phyloP scores from a whole-genome alignment of 2,113 vertebrate genomes.

The Brachyistius frenatus region DNA sequence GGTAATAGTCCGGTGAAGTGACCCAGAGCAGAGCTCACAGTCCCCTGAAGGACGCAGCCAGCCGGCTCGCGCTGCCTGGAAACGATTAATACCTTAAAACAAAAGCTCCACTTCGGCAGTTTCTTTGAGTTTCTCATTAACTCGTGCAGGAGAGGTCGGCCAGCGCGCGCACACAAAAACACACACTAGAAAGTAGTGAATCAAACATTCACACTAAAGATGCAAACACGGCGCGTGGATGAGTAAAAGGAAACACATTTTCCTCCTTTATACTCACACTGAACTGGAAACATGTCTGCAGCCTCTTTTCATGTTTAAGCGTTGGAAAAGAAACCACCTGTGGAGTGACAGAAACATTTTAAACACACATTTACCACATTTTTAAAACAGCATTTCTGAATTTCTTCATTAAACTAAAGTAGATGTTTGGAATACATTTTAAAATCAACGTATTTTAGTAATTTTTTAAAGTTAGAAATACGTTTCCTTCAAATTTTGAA shows the following conservation, averaged over 20 bases:
- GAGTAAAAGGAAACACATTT: too few species aligned
- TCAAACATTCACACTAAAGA: neutral
- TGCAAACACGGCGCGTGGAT: neutral
- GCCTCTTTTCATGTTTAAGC: too few species aligned
- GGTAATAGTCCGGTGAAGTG: slow-evolving; percentile 60
- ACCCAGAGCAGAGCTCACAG: slow-evolving; percentile 55
- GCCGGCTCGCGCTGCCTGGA: slow-evolving; percentile 41
- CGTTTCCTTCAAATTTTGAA: neutral
- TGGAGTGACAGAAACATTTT: too few species aligned
- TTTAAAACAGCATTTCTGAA: too few species aligned
- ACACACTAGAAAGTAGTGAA: too few species aligned
- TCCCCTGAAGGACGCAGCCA: slow-evolving; percentile 56
- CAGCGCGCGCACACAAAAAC: neutral
- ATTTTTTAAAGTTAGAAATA: too few species aligned
- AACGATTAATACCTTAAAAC: slow-evolving; percentile 48
- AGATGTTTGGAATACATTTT: neutral
- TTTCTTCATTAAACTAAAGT: too few species aligned
- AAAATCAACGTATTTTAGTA: too few species aligned
- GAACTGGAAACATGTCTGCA: too few species aligned
- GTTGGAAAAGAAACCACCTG: too few species aligned
- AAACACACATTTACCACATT: too few species aligned
- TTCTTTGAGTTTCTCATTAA: slow-evolving; percentile 70
- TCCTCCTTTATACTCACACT: too few species aligned
- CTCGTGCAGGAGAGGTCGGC: slow-evolving; percentile 20
- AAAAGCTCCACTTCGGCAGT: slow-evolving; percentile 25